Base-by-base conservation (phyloP, 2,113 vertebrate species). In the Corydoras maculifer region DNA sequence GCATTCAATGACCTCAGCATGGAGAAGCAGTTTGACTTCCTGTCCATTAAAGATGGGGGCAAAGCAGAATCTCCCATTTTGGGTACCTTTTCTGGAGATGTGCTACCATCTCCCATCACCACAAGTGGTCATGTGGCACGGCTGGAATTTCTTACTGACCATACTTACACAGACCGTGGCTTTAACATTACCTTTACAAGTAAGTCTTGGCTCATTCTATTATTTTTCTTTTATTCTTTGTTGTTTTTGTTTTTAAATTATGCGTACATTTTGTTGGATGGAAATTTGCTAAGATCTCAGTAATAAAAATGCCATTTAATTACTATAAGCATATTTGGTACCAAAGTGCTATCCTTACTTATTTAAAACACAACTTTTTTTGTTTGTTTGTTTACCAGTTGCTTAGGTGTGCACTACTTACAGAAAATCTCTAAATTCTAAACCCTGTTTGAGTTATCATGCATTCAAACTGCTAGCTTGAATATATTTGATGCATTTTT, bases 121-220 rank as follows among this genome's bases (percentile, higher is more conserved):
- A 99, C 95, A 75, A 99, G 97, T 0, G 94, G 92, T 2, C 95
- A 99, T 0, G 89, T 99, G 55, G 91, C 95, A 31, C 88, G 97
- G 10, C 87, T 99, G 18, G 97, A 99, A 87, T 99, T 99, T 88
- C 92, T 97, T 86, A 99, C 95, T 0, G 97, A 99, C 81, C 96
- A 99, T 83, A 99, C 97, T n/a, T 97, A 95, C 2, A 97, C 96
- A 62, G 93, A 97, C 80, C 87, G 97, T 58, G 97, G 97, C 53
- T 99, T 99, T 86, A 99, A 99, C 83, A 99, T 99, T 81, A 98
- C 94, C 1, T 99, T 98, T 79, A 98, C 95, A 64, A 99, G 97
- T 99, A 83, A 87, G 94, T 88, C 35, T 5, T 54, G 11, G 9
- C 3, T 62, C 9, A 25, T 25, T 5, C 5, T 62, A 4, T 10